Conservation (phyloP, 2,888 invertebrate genomes). For the Geotrupes spiniger region DNA sequence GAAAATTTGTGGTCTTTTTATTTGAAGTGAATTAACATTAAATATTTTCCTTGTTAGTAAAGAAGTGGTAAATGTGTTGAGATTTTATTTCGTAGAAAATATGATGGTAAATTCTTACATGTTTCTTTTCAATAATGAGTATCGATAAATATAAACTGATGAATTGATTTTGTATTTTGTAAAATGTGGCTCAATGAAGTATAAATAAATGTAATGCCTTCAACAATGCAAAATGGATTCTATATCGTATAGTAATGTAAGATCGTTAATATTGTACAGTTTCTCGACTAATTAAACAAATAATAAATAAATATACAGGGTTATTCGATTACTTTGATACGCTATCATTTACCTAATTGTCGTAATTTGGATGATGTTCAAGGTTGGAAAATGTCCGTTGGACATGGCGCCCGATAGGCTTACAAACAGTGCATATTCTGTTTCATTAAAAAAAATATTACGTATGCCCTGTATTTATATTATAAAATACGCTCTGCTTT, state of each 20-base stretch:
- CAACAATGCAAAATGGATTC: slow-evolving; percentile 44
- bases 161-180: slow-evolving; percentile 22
- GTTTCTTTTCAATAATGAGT: not conserved
- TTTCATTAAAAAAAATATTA: too few species aligned
- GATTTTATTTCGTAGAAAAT: not conserved
- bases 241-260: slow-evolving; percentile 12
- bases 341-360: too few species aligned
- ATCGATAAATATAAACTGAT: slow-evolving; percentile 1
- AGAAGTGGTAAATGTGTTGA: not conserved
- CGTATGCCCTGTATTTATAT: not conserved
- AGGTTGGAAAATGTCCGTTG: too few species aligned
- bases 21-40: too few species aligned
- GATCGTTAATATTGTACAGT: slow-evolving; percentile 12
- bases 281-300: not conserved
- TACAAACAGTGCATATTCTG: too few species aligned
- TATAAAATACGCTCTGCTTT: slow-evolving; percentile 44
- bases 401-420: too few species aligned
- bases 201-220: slow-evolving; percentile 37
- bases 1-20: too few species aligned
- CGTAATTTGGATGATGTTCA: too few species aligned
- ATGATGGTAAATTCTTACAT: slow-evolving; percentile 3
- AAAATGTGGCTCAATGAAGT: slow-evolving; percentile 37
- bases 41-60: too few species aligned
- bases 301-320: slow-evolving; percentile 8
- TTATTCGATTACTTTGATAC: not conserved